Evolutionary conservation across 2,888 invertebrate genomes (phyloP).

Genomic region (Orchesella flavescens): DNA sequence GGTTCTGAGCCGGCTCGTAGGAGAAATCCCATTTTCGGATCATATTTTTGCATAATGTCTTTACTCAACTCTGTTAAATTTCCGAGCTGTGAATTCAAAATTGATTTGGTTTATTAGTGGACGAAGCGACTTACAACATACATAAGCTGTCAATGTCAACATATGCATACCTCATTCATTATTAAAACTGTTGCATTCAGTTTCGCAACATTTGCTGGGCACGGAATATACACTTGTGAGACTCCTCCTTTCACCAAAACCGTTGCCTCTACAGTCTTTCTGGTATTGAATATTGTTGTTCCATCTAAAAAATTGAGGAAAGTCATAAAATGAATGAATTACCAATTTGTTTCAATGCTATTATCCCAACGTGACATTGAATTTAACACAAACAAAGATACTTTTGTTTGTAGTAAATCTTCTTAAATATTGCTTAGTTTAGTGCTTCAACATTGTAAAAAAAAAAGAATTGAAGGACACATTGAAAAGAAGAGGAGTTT

Average conservation of each 20-base stretch:
- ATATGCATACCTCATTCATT: conserved; percentile 57
- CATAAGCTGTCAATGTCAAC: too few species aligned
- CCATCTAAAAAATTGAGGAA: conserved; percentile 47
- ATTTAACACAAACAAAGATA: too few species aligned
- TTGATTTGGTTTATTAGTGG: background rate
- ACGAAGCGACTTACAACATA: background rate
- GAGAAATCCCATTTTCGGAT: conserved; percentile 62
- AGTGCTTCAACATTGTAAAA: background rate
- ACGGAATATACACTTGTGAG: conserved; percentile 63
- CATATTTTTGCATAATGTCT: conserved; percentile 60
- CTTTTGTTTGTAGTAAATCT: too few species aligned
- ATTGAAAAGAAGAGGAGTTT: background rate
- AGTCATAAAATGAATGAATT: background rate
- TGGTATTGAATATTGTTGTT: conserved; percentile 62
- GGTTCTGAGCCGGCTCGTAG: conserved; percentile 52
- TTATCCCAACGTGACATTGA: too few species aligned
- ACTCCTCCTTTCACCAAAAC: conserved; percentile 57
- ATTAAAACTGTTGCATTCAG: conserved; percentile 63
- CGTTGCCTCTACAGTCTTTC: conserved; percentile 62
- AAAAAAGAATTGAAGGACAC: background rate
- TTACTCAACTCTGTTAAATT: conserved; percentile 59
- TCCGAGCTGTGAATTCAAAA: conserved; percentile 45
- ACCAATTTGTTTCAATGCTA: too few species aligned
- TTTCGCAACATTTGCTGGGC: conserved; percentile 64
- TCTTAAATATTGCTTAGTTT: too few species aligned